Conservation (phyloP, 64 coral and sea anemone species). For the Orbicella faveolata region DNA sequence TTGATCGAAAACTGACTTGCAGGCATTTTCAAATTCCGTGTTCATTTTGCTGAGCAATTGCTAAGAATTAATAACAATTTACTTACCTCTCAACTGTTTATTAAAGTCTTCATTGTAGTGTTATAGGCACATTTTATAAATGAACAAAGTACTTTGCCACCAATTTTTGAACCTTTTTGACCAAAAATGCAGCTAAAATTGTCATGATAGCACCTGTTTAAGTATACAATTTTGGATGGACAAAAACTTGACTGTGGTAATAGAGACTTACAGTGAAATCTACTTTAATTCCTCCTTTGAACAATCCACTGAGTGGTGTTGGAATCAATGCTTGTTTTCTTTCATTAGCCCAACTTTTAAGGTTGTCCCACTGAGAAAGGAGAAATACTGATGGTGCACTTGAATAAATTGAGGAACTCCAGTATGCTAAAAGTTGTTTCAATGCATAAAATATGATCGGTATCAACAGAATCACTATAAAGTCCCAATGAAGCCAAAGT, state of each 20-base stretch:
- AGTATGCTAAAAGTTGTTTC: constrained; percentile 52
- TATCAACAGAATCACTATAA: constrained; percentile 77
- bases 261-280: constrained; percentile 79
- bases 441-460: constrained; percentile 83
- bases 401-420: constrained; percentile 69
- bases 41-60: no score
- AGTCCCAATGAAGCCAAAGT: constrained; percentile 79
- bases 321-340: constrained; percentile 88
- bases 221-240: no score
- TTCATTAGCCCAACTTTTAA: constrained; percentile 66
- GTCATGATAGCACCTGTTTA: no score
- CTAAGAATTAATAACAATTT: no score
- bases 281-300: constrained; percentile 80
- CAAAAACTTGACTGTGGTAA: not conserved
- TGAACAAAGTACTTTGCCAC: no score
- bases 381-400: constrained; percentile 24
- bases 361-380: constrained; percentile 17
- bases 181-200: no score
- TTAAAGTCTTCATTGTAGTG: no score
- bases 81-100: no score
- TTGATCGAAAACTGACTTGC: no score
- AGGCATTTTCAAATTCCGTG: no score
- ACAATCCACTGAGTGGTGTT: constrained; percentile 80
- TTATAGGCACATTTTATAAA: no score
- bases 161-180: no score